Conservation (phyloP, 1,140 invertebrate species). For the Platyscapa corneri region DNA sequence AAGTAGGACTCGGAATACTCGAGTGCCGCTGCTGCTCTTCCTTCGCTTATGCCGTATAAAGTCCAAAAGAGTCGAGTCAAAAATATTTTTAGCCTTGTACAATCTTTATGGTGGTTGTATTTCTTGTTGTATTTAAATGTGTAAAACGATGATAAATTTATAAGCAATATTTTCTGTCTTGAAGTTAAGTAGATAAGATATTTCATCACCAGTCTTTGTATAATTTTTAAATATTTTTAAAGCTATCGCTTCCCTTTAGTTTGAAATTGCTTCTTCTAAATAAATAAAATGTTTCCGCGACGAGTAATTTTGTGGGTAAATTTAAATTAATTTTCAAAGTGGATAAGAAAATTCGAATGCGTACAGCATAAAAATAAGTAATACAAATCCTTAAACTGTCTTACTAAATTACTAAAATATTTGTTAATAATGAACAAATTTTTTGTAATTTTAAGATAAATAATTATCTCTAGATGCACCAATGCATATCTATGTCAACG, state of each 20-base stretch:
- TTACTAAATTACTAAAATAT: too few relatives aligned
- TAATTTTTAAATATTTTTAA: neutral
- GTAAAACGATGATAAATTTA: neutral
- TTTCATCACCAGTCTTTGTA: neutral
- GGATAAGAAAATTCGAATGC: too few relatives aligned
- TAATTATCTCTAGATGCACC: too few relatives aligned
- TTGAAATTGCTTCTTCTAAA: too few relatives aligned
- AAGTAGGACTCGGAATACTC: constrained; percentile 24
- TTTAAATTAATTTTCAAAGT: too few relatives aligned
- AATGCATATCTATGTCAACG: too few relatives aligned
- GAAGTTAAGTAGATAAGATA: neutral
- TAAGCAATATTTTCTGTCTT: neutral
- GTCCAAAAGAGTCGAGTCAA: neutral
- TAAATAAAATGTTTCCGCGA: too few relatives aligned
- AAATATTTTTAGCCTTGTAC: constrained; percentile 20
- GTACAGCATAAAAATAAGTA: too few relatives aligned
- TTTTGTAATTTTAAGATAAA: too few relatives aligned
- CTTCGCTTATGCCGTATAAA: neutral
- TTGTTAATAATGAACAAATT: too few relatives aligned
- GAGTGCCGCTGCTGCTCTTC: constrained; percentile 2
- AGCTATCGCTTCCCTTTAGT: neutral
- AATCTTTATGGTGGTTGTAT: constrained; percentile 27
- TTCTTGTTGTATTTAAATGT: constrained; percentile 1
- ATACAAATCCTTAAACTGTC: too few relatives aligned
- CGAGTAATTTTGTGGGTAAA: too few relatives aligned